Base-by-base conservation (phyloP, 2,797 vertebrate species). In the Aldrovandia affinis region DNA sequence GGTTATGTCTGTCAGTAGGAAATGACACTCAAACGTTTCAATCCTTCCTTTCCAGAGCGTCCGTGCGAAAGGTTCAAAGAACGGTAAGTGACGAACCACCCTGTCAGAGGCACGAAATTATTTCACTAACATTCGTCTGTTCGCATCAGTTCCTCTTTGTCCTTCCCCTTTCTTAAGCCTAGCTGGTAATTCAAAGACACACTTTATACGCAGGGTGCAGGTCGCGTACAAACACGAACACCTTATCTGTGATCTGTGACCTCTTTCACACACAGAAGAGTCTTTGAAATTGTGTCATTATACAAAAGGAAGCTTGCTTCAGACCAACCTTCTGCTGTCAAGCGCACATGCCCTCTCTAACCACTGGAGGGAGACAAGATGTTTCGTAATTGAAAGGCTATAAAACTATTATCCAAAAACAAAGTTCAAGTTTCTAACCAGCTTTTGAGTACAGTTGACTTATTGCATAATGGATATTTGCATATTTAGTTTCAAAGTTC, bases 31-130 rank as follows among this genome's bases (percentile, higher is more conserved):
- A 80, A 87, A 59, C 75, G 0, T 83, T 33, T 85, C 33, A 63
- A 42, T 70, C 87, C 65, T 87, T 83, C 81, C 77, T 18, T 33
- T 80, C 15, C 86, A 96, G 95, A 95, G 94, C 61, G 94, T 95
- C 87, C 93, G 92, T 87, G 82, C 86, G 65, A 95, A 91, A 85
- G 78, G 88, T 88, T 92, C 92, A 87, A 91, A 59, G 81, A 87
- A 87, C 89, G 94, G 95, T 96, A 88, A 91, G 92, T 7, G 3
- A 15, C 25, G 7, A 33, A 4, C 18, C 9, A 22, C 68, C 28
- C n/a, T 77, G 8, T 12, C 12, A 1, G 22, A 1, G 73, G 1
- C 14, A 77, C 42, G 20, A 7, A 3, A 20, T 44, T 73, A 12
- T 20, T 28, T 14, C 57, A 61, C 14, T 10, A 44, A 18, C 22